phyloP scores from a whole-genome alignment of 2,888 invertebrate species.

The Melanargia galathea region DNA sequence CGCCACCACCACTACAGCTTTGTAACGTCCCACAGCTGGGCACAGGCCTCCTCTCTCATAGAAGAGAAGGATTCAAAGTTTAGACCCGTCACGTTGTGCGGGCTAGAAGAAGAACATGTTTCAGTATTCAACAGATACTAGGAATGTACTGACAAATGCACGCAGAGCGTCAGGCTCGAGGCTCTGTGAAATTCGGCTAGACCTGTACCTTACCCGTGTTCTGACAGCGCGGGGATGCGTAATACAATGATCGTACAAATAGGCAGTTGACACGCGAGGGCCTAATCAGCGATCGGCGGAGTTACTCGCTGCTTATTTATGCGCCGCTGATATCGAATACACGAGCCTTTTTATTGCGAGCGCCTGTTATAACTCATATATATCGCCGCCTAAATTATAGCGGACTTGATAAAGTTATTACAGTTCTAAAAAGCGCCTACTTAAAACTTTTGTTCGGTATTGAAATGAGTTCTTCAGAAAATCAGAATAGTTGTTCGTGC shows the following conservation, averaged over 20 bases:
- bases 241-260: constrained; percentile 79
- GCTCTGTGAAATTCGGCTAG: neutral
- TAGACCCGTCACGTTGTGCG: no score
- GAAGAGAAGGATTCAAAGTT: no score
- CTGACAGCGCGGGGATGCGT: constrained; percentile 71
- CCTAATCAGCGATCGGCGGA: constrained; percentile 73
- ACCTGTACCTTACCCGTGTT: constrained; percentile 38
- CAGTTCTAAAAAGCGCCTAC: constrained; percentile 51
- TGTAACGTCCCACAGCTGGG: no score
- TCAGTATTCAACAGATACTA: no score
- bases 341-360: constrained; percentile 64
- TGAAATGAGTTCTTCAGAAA: neutral
- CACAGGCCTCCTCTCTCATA: no score
- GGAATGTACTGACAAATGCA: neutral
- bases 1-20: no score
- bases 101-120: no score
- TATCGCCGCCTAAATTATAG: constrained; percentile 31
- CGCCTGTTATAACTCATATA: constrained; percentile 62
- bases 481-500: no score
- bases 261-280: constrained; percentile 77
- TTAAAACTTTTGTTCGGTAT: neutral
- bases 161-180: neutral
- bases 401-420: constrained; percentile 32
- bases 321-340: constrained; percentile 63
- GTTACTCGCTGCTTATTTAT: constrained; percentile 75